These are phyloP conservation scores for Loris lydekkerianus DNA, from an alignment of 2,797 vertebrate species.

Conservation along the genomic window DNA sequence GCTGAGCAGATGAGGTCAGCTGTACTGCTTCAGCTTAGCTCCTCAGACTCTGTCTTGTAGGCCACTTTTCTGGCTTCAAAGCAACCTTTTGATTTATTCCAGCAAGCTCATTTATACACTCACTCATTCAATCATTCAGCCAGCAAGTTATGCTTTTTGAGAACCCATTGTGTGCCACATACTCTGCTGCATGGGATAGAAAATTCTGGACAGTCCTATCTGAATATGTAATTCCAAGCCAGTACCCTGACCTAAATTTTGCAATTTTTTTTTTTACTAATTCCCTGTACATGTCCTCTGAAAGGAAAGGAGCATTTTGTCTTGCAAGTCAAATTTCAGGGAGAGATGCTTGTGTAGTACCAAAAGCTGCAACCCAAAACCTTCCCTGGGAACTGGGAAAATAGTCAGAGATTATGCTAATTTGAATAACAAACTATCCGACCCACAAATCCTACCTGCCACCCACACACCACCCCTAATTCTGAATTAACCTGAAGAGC, in stretches of 20 bases:
- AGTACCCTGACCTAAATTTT: not conserved
- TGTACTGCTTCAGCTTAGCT: no score
- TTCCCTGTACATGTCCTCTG: not conserved
- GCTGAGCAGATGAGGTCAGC: no score
- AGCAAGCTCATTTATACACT: not conserved
- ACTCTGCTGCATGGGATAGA: not conserved
- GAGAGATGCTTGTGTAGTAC: not conserved
- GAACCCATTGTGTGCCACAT: not conserved
- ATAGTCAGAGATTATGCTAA: not conserved
- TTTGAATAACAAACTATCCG: not conserved
- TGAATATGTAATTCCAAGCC: not conserved
- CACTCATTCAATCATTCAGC: not conserved
- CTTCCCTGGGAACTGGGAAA: not conserved
- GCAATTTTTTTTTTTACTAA: not conserved
- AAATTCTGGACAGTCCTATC: not conserved
- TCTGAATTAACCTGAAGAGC: not conserved
- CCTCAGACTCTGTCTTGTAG: no score
- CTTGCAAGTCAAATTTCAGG: not conserved
- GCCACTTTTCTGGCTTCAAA: not conserved
- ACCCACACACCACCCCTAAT: not conserved
- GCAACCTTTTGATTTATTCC: not conserved
- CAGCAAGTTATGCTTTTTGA: not conserved
- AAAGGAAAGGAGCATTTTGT: not conserved
- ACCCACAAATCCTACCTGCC: not conserved
- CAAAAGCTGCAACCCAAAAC: conserved; percentile 25